Percentiles rank a stretch among this genome's conserved stretches.
phyloP scores from a whole-genome alignment of 2,113 vertebrate genomes.

The Fregata magnificens region DNA sequence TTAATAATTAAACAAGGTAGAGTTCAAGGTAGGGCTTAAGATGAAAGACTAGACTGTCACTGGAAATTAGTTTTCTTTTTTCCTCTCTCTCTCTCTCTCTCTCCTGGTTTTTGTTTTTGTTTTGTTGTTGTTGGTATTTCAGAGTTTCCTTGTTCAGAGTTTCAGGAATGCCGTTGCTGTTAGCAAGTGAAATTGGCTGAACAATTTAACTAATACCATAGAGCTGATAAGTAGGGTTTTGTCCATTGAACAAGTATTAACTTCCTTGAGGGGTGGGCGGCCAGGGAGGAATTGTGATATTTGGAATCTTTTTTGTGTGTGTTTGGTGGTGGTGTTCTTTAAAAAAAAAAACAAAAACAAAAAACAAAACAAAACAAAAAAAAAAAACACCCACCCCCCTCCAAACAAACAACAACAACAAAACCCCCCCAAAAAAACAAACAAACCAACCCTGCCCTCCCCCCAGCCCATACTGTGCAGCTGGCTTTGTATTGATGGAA shows the following conservation, averaged over 20 bases:
- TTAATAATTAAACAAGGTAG: constrained; percentile 89
- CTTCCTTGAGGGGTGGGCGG: not conserved
- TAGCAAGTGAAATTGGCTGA: not conserved
- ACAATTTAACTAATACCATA: not conserved
- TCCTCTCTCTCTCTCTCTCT: not conserved
- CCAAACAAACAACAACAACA: not conserved
- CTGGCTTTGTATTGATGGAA: not conserved
- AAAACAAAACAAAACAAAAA: not conserved
- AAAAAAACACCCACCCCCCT: too few species aligned
- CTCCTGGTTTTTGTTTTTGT: not conserved
- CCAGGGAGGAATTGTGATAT: not conserved
- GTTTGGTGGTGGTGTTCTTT: not conserved
- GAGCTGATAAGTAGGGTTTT: not conserved
- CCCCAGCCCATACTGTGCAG: not conserved
- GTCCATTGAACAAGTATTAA: not conserved
- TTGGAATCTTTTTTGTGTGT: not conserved
- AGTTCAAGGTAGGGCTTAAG: constrained; percentile 82
- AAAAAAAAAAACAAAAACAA: too few species aligned
- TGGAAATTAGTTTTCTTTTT: constrained; percentile 79
- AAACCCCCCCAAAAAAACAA: too few species aligned
- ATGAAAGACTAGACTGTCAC: constrained; percentile 85
- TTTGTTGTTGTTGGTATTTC: constrained; percentile 67
- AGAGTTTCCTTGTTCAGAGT: constrained; percentile 54
- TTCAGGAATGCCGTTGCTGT: constrained; percentile 42
- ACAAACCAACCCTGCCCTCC: not conserved